Base-by-base conservation (phyloP, 2,888 invertebrate species). In the Coelopa pilipes region DNA sequence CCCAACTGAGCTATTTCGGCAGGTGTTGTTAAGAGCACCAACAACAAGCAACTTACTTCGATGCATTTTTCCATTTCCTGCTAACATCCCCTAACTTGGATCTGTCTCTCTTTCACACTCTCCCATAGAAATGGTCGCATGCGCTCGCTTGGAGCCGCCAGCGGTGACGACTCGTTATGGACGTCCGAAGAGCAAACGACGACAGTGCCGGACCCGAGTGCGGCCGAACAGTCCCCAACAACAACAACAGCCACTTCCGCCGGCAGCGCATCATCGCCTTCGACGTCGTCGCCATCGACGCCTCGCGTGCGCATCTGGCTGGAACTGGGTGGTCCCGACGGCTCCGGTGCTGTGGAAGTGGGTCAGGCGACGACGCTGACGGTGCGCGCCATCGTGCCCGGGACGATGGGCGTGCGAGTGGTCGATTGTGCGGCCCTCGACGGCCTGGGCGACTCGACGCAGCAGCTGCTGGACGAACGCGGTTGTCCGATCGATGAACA, bases 341-440 rank as follows among this genome's bases (percentile, higher is more conserved):
- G 90, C 77, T 89, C 89, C 0, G 89, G 88, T 13, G 90, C 90
- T 5, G 91, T 93, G 11, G 92, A 92, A 86, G 93, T 93, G 67
- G 93, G 93, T 13, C 92, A 93, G 85, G 90, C 91, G 21, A 92
- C 92, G 17, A 89, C 91, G 69, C 85, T 94, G n/a, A 90, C 85
- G 2, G 84, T 87, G n/a, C 84, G 85, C 71, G 86, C 87, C 67
- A 82, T 87, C 72, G 82, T 90, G 82, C 79, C 89, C 90, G 93
- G 90, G 80, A 93, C 92, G 21, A 91, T 94, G 76, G 93, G 93
- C 47, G 91, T 93, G 73, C 90, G 92, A 78, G 90, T 94, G 49
- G 92, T 93, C 0, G 93, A 94, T 82, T 95, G 95, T 85, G 88
- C 92, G 4, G 94, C 94, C 0, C 92, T 94, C 81, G 94, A 95